Percentiles rank a stretch among this genome's conserved stretches.
These are phyloP conservation scores for Bilobella aurantiaca DNA, from an alignment of 1,140 invertebrate genomes.

Conservation along the genomic window DNA sequence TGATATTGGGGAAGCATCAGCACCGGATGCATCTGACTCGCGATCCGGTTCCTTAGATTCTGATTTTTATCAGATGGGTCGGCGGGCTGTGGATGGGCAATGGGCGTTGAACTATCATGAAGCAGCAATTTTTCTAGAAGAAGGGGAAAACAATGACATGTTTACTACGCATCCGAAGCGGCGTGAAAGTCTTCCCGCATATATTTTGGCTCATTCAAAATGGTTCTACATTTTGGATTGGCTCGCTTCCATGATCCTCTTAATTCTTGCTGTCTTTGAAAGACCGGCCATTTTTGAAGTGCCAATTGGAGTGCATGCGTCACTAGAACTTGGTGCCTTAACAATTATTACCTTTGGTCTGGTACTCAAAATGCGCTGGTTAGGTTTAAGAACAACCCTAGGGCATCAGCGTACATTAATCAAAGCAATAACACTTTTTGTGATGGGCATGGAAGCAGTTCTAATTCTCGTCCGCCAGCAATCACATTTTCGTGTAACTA, in stretches of 20 bases:
- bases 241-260: conserved; percentile 61
- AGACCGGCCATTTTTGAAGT: conserved; percentile 63
- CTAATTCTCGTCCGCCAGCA: conserved; percentile 69
- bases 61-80: conserved; percentile 31
- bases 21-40: not conserved
- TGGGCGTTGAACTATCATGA: conserved; percentile 88
- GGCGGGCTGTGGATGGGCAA: conserved; percentile 22
- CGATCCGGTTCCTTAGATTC: conserved; percentile 15
- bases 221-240: conserved; percentile 80
- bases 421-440: conserved; percentile 64
- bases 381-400: conserved; percentile 69
- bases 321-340: conserved; percentile 67
- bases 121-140: conserved; percentile 40
- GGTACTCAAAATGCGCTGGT: conserved; percentile 71
- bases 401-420: conserved; percentile 73
- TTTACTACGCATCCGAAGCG: conserved; percentile 77
- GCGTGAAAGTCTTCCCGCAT: conserved; percentile 71
- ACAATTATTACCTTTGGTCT: conserved; percentile 66
- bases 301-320: conserved; percentile 68
- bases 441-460: conserved; percentile 76
- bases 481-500: conserved; percentile 74
- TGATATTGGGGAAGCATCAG: not conserved
- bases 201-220: conserved; percentile 73
- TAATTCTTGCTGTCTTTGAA: conserved; percentile 70
- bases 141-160: conserved; percentile 86